Evolutionary conservation across 2,113 vertebrate genomes (phyloP), one percentile per base, ranked within the genome.

Genomic region (Nyctibius bracteatus): DNA sequence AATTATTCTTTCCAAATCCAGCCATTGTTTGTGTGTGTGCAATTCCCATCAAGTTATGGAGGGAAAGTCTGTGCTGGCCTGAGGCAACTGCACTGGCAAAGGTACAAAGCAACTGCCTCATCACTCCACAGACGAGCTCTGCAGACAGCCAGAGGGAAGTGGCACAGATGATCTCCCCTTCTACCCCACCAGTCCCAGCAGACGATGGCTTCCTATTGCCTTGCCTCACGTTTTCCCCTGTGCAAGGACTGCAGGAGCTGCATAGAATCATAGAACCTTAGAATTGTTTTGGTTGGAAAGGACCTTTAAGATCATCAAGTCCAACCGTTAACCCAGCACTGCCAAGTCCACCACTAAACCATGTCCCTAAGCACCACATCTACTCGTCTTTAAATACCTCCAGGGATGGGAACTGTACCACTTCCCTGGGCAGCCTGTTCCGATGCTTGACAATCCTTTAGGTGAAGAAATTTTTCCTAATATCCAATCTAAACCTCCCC

Each of bases 31-130:
- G 33, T 14, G 9, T 33, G 55, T 65, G 31, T 85, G 81, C 77
- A 68, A 14, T 87, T 95, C 95, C 88, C 92, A 89, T 57, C 2
- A 15, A 71, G 77, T 84, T 86, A 81, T 0, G 2, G 65, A 67
- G 57, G 22, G 65, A 81, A 95, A 81, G 80, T 78, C 86, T 91
- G 5, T 21, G 22, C 52, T 94, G 77, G 86, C 86, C 93, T 55
- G 47, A 86, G 92, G 91, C 92, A 94, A 73, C 83, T 2, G 1
- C 37, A 44, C 81, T 92, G 84, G 73, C 94, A 89, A 41, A 84
- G 15, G 81, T 79, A 81, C 87, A 91, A 91, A 92, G 81, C 73
- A 70, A 81, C 43, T 62, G 88, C 91, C 72, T 84, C 84, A 35
- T 35, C 80, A 62, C 4, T 2, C 58, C 79, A 54, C 4, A 6